A percentile compares a stretch with the other conserved stretches of the same genome.
These are phyloP conservation scores for Xylocopa sonorina DNA, from an alignment of 1,140 invertebrate species.

Conservation along the genomic window DNA sequence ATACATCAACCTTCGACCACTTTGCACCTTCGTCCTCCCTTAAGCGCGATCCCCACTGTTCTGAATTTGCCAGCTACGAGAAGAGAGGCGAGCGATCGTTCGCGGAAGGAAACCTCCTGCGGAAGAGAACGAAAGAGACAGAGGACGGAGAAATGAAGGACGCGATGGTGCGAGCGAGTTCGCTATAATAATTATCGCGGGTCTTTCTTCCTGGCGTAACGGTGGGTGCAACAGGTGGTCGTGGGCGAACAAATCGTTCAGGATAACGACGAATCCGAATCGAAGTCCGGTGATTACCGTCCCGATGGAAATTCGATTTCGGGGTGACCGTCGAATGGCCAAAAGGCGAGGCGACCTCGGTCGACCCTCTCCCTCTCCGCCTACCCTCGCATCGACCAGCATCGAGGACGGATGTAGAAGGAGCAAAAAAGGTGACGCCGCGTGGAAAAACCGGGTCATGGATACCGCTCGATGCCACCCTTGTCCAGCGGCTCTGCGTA, in stretches of 20 bases:
- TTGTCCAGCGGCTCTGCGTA: slow-evolving; percentile 12
- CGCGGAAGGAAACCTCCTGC: neutral
- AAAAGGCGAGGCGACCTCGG: slow-evolving; percentile 34
- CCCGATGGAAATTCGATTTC: slow-evolving; percentile 52
- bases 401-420: slow-evolving; percentile 16
- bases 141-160: neutral
- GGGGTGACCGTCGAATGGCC: slow-evolving; percentile 49
- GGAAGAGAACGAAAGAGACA: neutral
- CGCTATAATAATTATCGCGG: slow-evolving; percentile 60
- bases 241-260: slow-evolving; percentile 64
- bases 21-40: no score
- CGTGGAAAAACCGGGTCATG: slow-evolving; percentile 23
- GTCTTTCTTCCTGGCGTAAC: slow-evolving; percentile 45
- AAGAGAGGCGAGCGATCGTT: no score
- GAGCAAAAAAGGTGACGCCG: neutral
- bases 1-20: no score
- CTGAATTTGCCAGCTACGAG: no score
- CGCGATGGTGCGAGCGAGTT: slow-evolving; percentile 27
- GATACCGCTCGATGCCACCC: slow-evolving; percentile 31
- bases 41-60: no score
- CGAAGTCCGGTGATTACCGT: slow-evolving; percentile 55
- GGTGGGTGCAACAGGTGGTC: slow-evolving; percentile 60
- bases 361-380: neutral
- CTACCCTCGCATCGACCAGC: slow-evolving; percentile 16
- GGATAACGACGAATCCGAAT: slow-evolving; percentile 62